Evolutionary conservation across 2,797 vertebrate genomes (phyloP), one percentile per base, ranked within the genome.

Genomic region (Syngnathus rostellatus): DNA sequence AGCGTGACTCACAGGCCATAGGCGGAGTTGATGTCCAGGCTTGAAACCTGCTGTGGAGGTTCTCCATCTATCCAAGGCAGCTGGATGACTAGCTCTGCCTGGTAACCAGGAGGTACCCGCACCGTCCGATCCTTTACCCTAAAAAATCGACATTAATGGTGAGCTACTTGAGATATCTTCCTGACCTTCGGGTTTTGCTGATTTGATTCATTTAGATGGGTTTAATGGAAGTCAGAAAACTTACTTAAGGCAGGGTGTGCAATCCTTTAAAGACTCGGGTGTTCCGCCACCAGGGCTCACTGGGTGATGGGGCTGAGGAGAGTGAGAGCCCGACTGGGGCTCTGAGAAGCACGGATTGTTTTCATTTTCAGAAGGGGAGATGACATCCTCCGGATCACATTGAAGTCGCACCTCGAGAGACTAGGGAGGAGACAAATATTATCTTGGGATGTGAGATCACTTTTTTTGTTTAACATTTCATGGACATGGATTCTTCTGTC

Each of bases 41-140:
- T 95, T 79, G 94, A 96, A 71, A 98, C 95, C 86, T 95, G 97
- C 48, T 97, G 96, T n/a, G 97, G 94, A 68, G 94, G 93, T 62
- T 99, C 97, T 71, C 96, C 95, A 67, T 99, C 96, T 25, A 93
- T 90, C 93, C 94, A 95, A 65, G 94, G 91, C 83, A 99, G 70
- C 85, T 98, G 96, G 83, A 98, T 91, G 66, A 98, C 95, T 54
- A 99, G 89, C 72, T 96, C 94, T 37, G 94, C 94, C 83, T 99
- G 97, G 89, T 97, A 99, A 8, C 97, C 97, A 10, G 95, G 93
- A 63, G 95, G 93, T 86, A 97, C 95, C 73, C 93, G 85, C 31
- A 95, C 89, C 54, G 90, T 87, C 21, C 93, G 91, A 57, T 92
- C 90, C 85, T 97, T 98, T 76, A 98, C 95, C n/a, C 97, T 99